Percentiles rank a stretch among this genome's conserved stretches.
Conservation (phyloP, 2,888 invertebrate genomes). For the Noctua comes region DNA sequence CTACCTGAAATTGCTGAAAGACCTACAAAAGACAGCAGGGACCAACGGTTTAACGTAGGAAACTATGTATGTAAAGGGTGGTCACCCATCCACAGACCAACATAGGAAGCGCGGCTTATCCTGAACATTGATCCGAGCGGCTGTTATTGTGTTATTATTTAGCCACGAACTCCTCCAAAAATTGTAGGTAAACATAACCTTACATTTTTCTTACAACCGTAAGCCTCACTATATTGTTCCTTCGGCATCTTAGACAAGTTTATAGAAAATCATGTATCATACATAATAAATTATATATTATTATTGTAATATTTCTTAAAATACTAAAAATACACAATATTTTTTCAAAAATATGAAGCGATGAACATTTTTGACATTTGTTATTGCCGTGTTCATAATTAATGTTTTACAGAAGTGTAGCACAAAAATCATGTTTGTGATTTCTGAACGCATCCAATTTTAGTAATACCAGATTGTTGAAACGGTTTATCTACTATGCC, state of each 20-base stretch:
- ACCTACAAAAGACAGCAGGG: too few species aligned
- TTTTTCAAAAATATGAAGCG: conserved; percentile 1
- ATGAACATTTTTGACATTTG: conserved; percentile 33
- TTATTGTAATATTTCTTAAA: conserved; percentile 36
- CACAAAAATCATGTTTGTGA: neutral
- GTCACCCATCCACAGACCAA: too few species aligned
- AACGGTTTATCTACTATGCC: conserved; percentile 5
- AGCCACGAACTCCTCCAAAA: conserved; percentile 4
- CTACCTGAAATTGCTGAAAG: too few species aligned
- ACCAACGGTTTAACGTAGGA: too few species aligned
- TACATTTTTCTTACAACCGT: conserved; percentile 96
- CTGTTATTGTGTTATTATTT: too few species aligned
- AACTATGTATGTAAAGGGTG: too few species aligned
- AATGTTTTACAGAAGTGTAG: neutral
- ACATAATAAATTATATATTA: conserved; percentile 11
- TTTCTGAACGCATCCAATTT: conserved; percentile 43
- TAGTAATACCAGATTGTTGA: conserved; percentile 23
- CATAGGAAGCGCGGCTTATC: too few species aligned
- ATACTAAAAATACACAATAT: conserved; percentile 14
- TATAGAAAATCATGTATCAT: conserved; percentile 22
- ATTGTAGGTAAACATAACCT: conserved; percentile 83
- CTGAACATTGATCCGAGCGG: too few species aligned
- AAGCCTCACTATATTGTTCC: conserved; percentile 98
- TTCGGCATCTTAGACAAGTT: conserved; percentile 92
- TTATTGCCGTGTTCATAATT: conserved; percentile 27